Conservation (phyloP, 2,888 invertebrate species). For the Scrobipalpa costella region DNA sequence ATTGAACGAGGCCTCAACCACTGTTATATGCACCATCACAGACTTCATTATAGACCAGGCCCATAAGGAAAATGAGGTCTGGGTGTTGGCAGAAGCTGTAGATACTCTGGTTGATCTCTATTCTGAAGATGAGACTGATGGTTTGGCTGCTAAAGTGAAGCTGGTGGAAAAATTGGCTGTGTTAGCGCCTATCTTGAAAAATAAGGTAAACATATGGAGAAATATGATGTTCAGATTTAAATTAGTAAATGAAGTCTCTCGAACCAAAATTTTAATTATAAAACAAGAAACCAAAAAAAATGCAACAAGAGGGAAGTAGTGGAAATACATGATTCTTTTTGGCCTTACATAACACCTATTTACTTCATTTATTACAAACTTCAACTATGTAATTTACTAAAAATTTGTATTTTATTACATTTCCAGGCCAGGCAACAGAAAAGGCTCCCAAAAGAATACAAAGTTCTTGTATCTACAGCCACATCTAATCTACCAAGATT, state of each 20-base stretch:
- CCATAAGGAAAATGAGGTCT: constrained; percentile 83
- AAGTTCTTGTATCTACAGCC: constrained; percentile 86
- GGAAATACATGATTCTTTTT: no score
- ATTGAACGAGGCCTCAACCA: constrained; percentile 60
- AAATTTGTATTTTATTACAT: constrained; percentile 3
- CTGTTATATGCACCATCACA: constrained; percentile 71
- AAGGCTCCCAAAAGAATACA: constrained; percentile 84
- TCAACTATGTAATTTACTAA: no score
- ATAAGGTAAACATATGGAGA: no score
- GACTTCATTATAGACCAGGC: constrained; percentile 83
- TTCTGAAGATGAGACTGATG: constrained; percentile 87
- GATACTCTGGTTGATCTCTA: constrained; percentile 89
- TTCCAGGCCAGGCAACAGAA: constrained; percentile 84
- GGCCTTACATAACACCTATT: no score
- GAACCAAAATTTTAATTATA: no score
- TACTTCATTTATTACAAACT: no score
- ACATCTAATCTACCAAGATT: constrained; percentile 86
- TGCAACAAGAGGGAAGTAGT: no score
- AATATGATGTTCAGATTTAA: no score
- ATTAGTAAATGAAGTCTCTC: no score
- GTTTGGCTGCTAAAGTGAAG: constrained; percentile 82
- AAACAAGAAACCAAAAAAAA: no score
- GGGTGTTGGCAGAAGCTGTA: constrained; percentile 87
- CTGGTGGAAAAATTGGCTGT: constrained; percentile 82
- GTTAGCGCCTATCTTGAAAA: constrained; percentile 82